Evolutionary conservation across 2,113 vertebrate genomes (phyloP).

Genomic region (Otis tarda): DNA sequence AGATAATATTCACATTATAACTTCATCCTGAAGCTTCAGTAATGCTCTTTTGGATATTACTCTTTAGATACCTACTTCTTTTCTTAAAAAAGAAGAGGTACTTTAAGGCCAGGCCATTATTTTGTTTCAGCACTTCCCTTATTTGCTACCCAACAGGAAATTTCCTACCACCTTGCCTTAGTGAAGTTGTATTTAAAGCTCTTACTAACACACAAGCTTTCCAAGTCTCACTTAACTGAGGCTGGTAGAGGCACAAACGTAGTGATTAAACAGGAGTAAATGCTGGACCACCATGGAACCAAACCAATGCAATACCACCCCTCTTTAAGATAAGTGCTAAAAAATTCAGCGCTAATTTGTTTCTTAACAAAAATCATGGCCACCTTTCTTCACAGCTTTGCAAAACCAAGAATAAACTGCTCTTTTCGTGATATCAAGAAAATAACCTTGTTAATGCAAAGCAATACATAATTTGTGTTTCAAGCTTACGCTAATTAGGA

Average conservation of each 20-base stretch:
- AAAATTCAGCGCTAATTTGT: background rate
- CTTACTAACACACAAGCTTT: background rate
- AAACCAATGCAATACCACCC: background rate
- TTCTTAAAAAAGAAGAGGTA: background rate
- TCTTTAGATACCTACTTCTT: background rate
- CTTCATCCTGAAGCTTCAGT: background rate
- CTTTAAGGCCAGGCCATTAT: background rate
- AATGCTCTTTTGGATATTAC: background rate
- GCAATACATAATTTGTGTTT: background rate
- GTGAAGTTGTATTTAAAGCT: background rate
- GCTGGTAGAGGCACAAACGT: background rate
- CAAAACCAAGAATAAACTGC: constrained; percentile 4
- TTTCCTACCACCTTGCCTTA: background rate
- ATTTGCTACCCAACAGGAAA: background rate
- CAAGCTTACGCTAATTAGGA: background rate
- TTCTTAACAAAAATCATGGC: background rate
- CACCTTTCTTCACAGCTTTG: background rate
- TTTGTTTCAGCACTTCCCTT: background rate
- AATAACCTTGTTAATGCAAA: background rate
- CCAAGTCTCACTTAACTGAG: background rate
- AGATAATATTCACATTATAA: background rate
- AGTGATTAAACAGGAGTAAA: background rate
- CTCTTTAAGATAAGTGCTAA: background rate
- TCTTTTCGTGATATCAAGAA: background rate
- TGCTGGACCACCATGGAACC: background rate